A percentile compares a stretch with the other conserved stretches of the same genome.
Evolutionary conservation across 1,140 invertebrate genomes (phyloP).

Genomic region (Chrysopa pallens): DNA sequence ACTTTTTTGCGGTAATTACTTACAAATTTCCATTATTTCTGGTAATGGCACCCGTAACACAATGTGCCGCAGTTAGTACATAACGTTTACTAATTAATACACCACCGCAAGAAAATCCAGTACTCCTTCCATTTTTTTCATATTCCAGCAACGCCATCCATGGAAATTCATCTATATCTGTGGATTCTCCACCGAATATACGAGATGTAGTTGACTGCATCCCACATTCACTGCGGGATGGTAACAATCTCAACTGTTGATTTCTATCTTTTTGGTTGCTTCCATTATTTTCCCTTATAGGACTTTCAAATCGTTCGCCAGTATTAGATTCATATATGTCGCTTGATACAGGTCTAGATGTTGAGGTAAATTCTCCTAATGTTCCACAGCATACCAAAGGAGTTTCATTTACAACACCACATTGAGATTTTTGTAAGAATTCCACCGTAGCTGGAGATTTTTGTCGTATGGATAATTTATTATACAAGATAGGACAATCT

Average conservation of each 20-base stretch:
- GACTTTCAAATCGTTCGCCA: too few relatives aligned
- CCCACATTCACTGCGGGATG: neutral
- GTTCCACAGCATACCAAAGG: slow-evolving; percentile 18
- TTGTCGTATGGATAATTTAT: slow-evolving; percentile 9
- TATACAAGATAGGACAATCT: slow-evolving; percentile 16
- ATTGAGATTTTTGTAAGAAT: slow-evolving; percentile 19
- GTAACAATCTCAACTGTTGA: neutral
- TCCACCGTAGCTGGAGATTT: slow-evolving; percentile 9
- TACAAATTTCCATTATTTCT: slow-evolving; percentile 27
- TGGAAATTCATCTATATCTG: slow-evolving; percentile 23
- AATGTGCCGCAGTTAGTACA: slow-evolving; percentile 52
- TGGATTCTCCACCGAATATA: slow-evolving; percentile 18
- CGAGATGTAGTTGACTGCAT: neutral
- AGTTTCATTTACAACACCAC: slow-evolving; percentile 9
- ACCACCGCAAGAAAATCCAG: slow-evolving; percentile 32
- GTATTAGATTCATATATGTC: too few relatives aligned
- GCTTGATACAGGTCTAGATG: neutral
- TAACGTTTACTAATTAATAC: slow-evolving; percentile 36
- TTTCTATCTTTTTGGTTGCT: neutral
- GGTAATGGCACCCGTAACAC: slow-evolving; percentile 29
- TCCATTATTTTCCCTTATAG: too few relatives aligned
- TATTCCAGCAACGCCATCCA: slow-evolving; percentile 44
- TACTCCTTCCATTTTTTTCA: slow-evolving; percentile 11
- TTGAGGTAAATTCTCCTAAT: slow-evolving; percentile 2
- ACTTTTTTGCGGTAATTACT: too few relatives aligned